Percentiles rank a stretch among this genome's conserved stretches.
Evolutionary conservation across 2,797 vertebrate genomes (phyloP).

Genomic region (Prionace glauca): DNA sequence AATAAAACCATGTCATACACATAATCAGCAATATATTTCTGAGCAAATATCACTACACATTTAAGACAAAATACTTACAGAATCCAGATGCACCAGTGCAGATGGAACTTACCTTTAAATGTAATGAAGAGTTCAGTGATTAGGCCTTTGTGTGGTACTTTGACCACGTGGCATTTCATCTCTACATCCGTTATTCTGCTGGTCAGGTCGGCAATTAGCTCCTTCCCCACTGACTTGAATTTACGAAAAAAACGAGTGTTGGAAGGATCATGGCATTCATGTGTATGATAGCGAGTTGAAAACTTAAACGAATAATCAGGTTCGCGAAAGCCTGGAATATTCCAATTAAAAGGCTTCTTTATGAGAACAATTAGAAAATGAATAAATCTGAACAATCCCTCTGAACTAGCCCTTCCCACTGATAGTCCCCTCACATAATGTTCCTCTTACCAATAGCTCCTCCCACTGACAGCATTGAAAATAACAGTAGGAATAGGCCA

Average conservation of each 20-base stretch:
- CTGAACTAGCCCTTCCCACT: too few relatives aligned
- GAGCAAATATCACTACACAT: slow-evolving; percentile 12
- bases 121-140: slow-evolving; percentile 52
- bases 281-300: slow-evolving; percentile 52
- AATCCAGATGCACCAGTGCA: not conserved
- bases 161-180: slow-evolving; percentile 54
- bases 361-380: not conserved
- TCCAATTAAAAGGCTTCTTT: slow-evolving; percentile 41
- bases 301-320: slow-evolving; percentile 55
- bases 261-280: slow-evolving; percentile 43
- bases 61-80: slow-evolving; percentile 1
- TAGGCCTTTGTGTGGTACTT: slow-evolving; percentile 46
- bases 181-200: slow-evolving; percentile 48
- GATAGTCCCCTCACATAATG: too few relatives aligned
- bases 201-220: slow-evolving; percentile 50
- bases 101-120: slow-evolving; percentile 54
- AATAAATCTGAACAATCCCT: not conserved
- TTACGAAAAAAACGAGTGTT: slow-evolving; percentile 50
- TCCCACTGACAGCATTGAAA: not conserved
- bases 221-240: slow-evolving; percentile 48
- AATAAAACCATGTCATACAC: not conserved
- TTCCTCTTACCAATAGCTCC: too few relatives aligned
- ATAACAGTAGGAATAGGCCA: too few relatives aligned
- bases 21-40: not conserved
- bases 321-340: slow-evolving; percentile 55